Percentiles rank a stretch among this genome's conserved stretches.
phyloP scores from a whole-genome alignment of 1,140 invertebrate species.

The Drosophila setifemur region DNA sequence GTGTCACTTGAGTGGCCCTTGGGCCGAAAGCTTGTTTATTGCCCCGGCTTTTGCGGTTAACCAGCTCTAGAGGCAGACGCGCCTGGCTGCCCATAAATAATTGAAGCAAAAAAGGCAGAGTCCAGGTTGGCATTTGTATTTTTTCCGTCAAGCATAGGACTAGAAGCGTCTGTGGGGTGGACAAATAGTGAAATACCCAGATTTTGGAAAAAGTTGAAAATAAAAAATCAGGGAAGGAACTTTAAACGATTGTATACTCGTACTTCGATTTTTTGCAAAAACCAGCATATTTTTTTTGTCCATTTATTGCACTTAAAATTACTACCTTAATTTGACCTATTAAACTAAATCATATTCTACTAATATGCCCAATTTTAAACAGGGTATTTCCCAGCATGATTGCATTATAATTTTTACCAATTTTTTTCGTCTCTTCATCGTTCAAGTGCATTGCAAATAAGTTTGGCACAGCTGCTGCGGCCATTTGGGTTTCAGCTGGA shows the following conservation, averaged over 20 bases:
- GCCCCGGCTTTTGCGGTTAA: constrained; percentile 75
- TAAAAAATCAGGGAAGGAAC: too few relatives aligned
- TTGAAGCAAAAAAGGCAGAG: constrained; percentile 74
- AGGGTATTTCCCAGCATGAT: neutral
- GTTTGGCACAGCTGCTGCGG: constrained; percentile 62
- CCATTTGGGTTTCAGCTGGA: constrained; percentile 25
- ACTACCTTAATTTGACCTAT: too few relatives aligned
- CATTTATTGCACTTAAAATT: too few relatives aligned
- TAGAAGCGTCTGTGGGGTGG: constrained; percentile 14
- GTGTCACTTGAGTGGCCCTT: constrained; percentile 63
- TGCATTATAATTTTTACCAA: neutral
- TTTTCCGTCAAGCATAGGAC: neutral
- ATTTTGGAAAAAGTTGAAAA: too few relatives aligned
- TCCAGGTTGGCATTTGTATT: constrained; percentile 35
- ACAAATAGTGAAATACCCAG: too few relatives aligned
- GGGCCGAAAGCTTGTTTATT: constrained; percentile 67
- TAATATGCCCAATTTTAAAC: too few relatives aligned
- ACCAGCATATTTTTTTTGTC: neutral
- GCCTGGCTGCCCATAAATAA: constrained; percentile 77
- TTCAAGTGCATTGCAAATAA: constrained; percentile 49
- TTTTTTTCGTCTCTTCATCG: constrained; percentile 12
- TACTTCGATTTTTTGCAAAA: too few relatives aligned
- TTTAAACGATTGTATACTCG: too few relatives aligned
- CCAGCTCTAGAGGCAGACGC: constrained; percentile 70
- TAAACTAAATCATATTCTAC: too few relatives aligned